Evolutionary conservation across 2,888 invertebrate genomes (phyloP), one percentile per base, ranked within the genome.

Genomic region (Mesoligia furuncula): DNA sequence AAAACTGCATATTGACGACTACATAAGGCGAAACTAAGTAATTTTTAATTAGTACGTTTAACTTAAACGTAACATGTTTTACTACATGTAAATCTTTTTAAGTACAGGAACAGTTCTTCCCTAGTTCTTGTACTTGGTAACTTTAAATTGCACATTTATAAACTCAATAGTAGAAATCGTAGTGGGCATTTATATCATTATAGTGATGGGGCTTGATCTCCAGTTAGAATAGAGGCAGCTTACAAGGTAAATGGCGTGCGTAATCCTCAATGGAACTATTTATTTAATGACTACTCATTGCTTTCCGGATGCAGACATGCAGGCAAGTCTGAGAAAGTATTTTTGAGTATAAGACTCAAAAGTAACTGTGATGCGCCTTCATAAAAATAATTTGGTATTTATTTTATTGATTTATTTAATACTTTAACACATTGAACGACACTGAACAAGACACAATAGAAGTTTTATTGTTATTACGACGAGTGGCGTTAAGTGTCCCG

Each of bases 221-320:
- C 65, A 83, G 85, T 82, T 76, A 81, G 75, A 81, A 77, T 72
- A 83, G 80, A 67, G 79, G 36, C 67, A 71, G 77, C n/a, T 72
- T 75, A 82, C 81, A 81, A 88, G 83, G 83, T 86, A 86, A 87
- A 81, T 84, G 62, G 73, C 67, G 67, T 81, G 85, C 80, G 79
- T 85, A 84, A 81, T 86, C 71, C 54, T 81, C 82, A 77, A 85
- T 86, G 76, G 75, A 86, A 85, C 83, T 83, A 84, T 87, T 83
- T 85, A 81, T 81, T 79, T 83, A 85, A 88, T 80, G 79, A 79
- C 81, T 64, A 77, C 71, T 84, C 80, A 85, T 87, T 86, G 83
- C 78, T 84, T 82, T 88, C 81, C 88, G 87, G 88, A 86, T 86
- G 75, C 75, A 77, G 51, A 77, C 39, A 59, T 51, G 73, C 65